These are phyloP conservation scores for rabbit (Oryctolagus cuniculus) DNA, from an alignment of 2,113 vertebrate genomes.

Conservation along the genomic window mOryCun1.1 NC_091434.1:57035501-57036000, in stretches of 20 bases:
- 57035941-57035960: too few relatives aligned
- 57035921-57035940: too few relatives aligned
- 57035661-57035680: conserved; percentile 21
- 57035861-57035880: too few relatives aligned
- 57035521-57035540: not conserved
- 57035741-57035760: not conserved
- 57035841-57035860: too few relatives aligned
- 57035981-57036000: too few relatives aligned
- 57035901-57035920: too few relatives aligned
- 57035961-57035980: too few relatives aligned
- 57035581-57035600: conserved; percentile 20
- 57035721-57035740: not conserved
- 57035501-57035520: not conserved
- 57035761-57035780: not conserved
- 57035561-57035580: conserved; percentile 10
- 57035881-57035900: too few relatives aligned
- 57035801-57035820: too few relatives aligned
- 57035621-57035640: conserved; percentile 19
- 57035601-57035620: not conserved
- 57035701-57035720: not conserved
- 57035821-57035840: too few relatives aligned
- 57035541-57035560: not conserved
- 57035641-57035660: not conserved
- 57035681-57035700: not conserved
- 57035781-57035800: too few relatives aligned